Evolutionary conservation across 2,113 vertebrate species (phyloP).

Genomic region (Empidonax traillii): DNA sequence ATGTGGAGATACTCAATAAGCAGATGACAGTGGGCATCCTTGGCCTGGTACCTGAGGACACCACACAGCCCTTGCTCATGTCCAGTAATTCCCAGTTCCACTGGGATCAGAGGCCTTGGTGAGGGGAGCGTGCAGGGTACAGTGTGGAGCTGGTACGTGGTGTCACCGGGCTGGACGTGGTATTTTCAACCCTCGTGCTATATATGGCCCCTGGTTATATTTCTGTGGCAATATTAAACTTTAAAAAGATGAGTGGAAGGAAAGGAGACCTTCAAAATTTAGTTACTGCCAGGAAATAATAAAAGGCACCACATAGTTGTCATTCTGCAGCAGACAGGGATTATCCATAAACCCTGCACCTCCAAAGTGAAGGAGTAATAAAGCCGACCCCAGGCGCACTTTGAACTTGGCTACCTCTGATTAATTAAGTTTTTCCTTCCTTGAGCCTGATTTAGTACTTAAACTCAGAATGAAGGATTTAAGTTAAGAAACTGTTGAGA

Average conservation of each 20-base stretch:
- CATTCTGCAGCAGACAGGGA: conserved; percentile 19
- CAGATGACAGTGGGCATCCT: neutral
- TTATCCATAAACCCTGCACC: conserved; percentile 10
- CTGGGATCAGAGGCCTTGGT: neutral
- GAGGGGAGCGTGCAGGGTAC: neutral
- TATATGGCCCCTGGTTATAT: neutral
- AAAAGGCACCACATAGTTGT: neutral
- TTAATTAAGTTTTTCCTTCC: conserved; percentile 61
- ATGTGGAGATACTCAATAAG: neutral
- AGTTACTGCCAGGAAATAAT: neutral
- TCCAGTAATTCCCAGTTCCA: neutral
- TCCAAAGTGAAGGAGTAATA: neutral
- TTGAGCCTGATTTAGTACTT: conserved; percentile 54
- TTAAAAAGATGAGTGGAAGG: neutral
- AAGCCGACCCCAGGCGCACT: conserved; percentile 28
- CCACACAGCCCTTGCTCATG: neutral
- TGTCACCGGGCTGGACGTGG: neutral
- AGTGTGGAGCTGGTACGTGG: fast-evolving
- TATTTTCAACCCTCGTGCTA: neutral
- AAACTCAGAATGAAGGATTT: conserved; percentile 58
- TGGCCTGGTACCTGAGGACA: neutral
- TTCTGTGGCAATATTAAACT: neutral
- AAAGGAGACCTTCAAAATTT: neutral
- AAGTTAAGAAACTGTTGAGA: conserved; percentile 46
- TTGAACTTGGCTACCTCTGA: conserved; percentile 48